These are phyloP conservation scores for Ctenosaura bakeri DNA, from an alignment of 2,797 vertebrate genomes.

Conservation along the genomic window DNA sequence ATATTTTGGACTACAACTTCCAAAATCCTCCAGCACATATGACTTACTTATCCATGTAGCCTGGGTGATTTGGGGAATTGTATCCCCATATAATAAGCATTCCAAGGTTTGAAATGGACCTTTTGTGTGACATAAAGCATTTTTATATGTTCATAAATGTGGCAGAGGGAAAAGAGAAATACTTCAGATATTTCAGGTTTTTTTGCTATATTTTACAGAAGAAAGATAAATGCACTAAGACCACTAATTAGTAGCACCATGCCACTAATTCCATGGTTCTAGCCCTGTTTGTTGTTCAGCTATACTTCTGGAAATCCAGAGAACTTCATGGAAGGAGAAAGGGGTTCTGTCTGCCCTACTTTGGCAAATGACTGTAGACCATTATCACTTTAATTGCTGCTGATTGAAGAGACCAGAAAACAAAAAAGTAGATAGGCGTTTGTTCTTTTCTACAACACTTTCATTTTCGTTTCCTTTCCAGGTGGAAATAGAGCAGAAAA, in stretches of 20 bases:
- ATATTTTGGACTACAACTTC: too few relatives aligned
- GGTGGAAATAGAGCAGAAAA: slow-evolving; percentile 90
- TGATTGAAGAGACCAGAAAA: background rate
- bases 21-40: too few relatives aligned
- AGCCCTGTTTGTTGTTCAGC: background rate
- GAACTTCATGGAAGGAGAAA: background rate
- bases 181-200: background rate
- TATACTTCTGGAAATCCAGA: background rate
- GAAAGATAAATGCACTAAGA: background rate
- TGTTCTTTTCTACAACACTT: slow-evolving; percentile 50
- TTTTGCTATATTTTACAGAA: background rate
- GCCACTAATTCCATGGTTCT: background rate
- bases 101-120: background rate
- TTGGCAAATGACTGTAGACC: background rate
- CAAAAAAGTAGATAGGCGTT: background rate
- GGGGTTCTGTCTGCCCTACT: background rate
- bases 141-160: background rate
- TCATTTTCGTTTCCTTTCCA: slow-evolving; percentile 68
- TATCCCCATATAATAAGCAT: background rate
- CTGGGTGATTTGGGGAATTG: background rate
- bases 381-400: background rate
- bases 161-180: background rate
- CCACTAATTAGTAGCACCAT: too few relatives aligned
- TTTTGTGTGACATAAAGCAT: background rate
- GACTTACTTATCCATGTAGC: background rate